These are phyloP conservation scores for Saguinus imperator DNA, from an alignment of 2,113 vertebrate species.

Conservation along the genomic window DNA sequence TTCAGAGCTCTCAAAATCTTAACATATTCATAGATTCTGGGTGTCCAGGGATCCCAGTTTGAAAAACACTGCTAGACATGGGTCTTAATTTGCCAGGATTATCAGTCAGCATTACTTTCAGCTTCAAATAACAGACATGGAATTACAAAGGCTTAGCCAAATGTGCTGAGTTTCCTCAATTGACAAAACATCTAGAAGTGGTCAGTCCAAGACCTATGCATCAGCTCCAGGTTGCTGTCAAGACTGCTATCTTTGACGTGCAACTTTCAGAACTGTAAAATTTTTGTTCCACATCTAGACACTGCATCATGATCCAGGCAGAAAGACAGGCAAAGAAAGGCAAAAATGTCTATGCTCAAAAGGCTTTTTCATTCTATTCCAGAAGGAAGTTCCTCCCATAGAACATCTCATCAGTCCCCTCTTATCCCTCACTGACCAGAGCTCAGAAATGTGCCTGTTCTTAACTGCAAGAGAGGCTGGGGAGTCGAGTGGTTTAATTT, in stretches of 20 bases:
- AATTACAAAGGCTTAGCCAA: not conserved
- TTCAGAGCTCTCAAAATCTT: not conserved
- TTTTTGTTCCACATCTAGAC: not conserved
- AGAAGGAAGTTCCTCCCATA: not conserved
- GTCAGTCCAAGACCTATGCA: too few relatives aligned
- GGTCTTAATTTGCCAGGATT: not conserved
- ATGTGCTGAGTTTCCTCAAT: not conserved
- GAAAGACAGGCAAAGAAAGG: too few relatives aligned
- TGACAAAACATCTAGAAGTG: not conserved
- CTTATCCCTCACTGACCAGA: not conserved
- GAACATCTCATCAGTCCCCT: not conserved
- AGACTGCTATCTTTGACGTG: not conserved
- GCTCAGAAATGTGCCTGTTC: not conserved
- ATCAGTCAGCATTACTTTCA: not conserved
- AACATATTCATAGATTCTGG: not conserved
- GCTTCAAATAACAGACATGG: not conserved
- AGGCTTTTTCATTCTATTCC: not conserved
- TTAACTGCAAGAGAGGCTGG: not conserved
- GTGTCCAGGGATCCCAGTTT: not conserved
- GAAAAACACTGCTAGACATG: not conserved
- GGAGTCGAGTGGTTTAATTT: not conserved
- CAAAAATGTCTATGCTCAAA: not conserved
- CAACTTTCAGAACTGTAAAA: not conserved
- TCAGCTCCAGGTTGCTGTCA: not conserved
- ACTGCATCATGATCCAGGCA: not conserved